Evolutionary conservation across 2,113 vertebrate genomes (phyloP).

Genomic region (Dendrocopos noguchii): DNA sequence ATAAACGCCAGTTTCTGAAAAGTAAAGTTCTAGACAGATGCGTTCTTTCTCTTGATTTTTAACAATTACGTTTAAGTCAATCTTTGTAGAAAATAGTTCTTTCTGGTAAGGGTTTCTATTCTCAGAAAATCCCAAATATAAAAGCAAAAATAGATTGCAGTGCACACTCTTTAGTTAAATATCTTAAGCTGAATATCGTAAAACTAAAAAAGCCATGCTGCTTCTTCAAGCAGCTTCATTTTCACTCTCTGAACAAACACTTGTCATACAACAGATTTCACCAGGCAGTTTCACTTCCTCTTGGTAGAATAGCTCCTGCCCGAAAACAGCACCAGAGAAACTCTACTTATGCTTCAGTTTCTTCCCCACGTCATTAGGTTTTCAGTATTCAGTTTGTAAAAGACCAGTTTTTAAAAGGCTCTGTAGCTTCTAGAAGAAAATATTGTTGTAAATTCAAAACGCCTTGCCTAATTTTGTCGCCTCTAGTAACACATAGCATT

Average conservation of each 20-base stretch:
- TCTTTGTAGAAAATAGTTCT: not conserved
- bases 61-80: not conserved
- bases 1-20: conserved; percentile 35
- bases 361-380: conserved; percentile 18
- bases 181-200: not conserved
- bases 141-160: not conserved
- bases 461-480: fast-evolving
- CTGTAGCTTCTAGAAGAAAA: not conserved
- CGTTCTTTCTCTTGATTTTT: not conserved
- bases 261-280: conserved; percentile 56
- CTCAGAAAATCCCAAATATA: not conserved
- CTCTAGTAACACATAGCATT: not conserved
- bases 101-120: not conserved
- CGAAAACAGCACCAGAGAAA: conserved; percentile 44
- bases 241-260: conserved; percentile 16
- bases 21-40: conserved; percentile 7
- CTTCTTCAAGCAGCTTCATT: conserved; percentile 32
- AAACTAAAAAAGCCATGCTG: not conserved
- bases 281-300: conserved; percentile 55
- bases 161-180: not conserved
- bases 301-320: conserved; percentile 54
- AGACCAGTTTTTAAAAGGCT: not conserved
- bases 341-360: conserved; percentile 30
- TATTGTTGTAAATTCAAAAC: not conserved
- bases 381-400: not conserved